These are phyloP conservation scores for Smithornis capensis DNA, from an alignment of 2,113 vertebrate species.

Conservation along the genomic window DNA sequence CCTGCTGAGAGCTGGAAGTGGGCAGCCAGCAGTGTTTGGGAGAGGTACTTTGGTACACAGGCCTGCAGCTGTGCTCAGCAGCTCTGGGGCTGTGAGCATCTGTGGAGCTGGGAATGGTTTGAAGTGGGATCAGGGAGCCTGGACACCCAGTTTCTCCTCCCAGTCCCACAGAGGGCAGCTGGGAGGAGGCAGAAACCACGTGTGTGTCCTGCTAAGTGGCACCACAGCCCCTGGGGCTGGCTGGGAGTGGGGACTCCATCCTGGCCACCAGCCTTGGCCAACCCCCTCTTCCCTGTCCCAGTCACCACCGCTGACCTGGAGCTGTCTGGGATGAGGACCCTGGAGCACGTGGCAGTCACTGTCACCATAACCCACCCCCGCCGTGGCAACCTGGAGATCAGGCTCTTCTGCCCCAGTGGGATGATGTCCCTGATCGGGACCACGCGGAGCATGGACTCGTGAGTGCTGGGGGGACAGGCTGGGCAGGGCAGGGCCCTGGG, in stretches of 20 bases:
- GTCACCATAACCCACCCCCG: slow-evolving; percentile 86
- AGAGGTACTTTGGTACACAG: background rate
- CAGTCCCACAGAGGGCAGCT: background rate
- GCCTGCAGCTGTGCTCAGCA: background rate
- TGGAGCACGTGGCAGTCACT: slow-evolving; percentile 92
- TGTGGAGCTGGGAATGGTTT: fast-evolving
- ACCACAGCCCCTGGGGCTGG: background rate
- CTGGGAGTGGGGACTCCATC: background rate
- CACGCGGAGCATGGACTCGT: slow-evolving; percentile 86
- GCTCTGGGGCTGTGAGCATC: background rate
- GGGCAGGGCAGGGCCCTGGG: background rate
- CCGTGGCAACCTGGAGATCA: slow-evolving; percentile 87
- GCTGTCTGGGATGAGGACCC: slow-evolving; percentile 88
- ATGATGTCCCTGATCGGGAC: slow-evolving; percentile 89
- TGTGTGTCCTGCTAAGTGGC: background rate
- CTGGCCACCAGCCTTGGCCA: background rate
- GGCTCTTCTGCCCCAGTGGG: slow-evolving; percentile 90
- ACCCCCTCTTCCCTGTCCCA: slow-evolving; percentile 11
- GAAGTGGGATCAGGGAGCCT: background rate
- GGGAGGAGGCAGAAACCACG: fast-evolving
- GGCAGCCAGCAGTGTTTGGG: background rate
- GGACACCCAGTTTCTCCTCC: background rate
- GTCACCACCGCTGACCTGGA: slow-evolving; percentile 81
- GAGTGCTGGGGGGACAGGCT: background rate
- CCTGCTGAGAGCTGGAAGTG: background rate